A percentile compares a stretch with the other conserved stretches of the same genome.
These are phyloP conservation scores for Leucozona laternaria DNA, from an alignment of 2,888 invertebrate genomes.

Conservation along the genomic window DNA sequence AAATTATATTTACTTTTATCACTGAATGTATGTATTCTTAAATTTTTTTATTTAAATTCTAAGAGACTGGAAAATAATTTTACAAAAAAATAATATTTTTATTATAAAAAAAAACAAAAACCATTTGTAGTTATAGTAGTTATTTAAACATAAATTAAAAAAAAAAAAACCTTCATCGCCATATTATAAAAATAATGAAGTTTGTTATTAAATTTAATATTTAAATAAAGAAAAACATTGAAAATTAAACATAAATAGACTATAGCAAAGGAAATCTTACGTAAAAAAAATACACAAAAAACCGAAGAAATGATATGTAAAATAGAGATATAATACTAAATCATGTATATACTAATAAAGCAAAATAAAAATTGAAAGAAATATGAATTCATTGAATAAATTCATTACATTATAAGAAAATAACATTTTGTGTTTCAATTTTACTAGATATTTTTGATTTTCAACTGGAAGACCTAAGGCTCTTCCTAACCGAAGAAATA, in stretches of 20 bases:
- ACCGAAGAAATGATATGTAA: constrained; percentile 54
- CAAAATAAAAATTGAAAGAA: constrained; percentile 28
- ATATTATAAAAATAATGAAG: constrained; percentile 63
- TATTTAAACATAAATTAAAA: constrained; percentile 38
- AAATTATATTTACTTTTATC: constrained; percentile 25
- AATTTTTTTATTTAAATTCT: constrained; percentile 55
- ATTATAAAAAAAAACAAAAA: constrained; percentile 39
- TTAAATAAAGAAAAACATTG: constrained; percentile 49
- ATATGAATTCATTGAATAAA: constrained; percentile 71
- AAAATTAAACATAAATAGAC: constrained; percentile 46
- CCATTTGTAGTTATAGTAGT: constrained; percentile 58
- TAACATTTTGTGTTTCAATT: not conserved
- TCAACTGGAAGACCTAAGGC: not conserved
- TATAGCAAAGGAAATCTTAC: constrained; percentile 56
- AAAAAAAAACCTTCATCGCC: constrained; percentile 59
- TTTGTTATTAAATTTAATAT: constrained; percentile 72
- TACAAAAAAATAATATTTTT: constrained; percentile 63
- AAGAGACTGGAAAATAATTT: constrained; percentile 74
- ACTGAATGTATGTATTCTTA: constrained; percentile 23
- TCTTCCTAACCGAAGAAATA: too few species aligned
- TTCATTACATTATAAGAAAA: constrained; percentile 60
- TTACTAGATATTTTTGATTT: not conserved
- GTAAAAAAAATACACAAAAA: constrained; percentile 32
- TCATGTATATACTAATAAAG: constrained; percentile 64
- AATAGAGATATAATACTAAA: constrained; percentile 38